A percentile compares a stretch with the other conserved stretches of the same genome.
phyloP scores from a whole-genome alignment of 2,113 vertebrate species.

The Dicaeum eximium region DNA sequence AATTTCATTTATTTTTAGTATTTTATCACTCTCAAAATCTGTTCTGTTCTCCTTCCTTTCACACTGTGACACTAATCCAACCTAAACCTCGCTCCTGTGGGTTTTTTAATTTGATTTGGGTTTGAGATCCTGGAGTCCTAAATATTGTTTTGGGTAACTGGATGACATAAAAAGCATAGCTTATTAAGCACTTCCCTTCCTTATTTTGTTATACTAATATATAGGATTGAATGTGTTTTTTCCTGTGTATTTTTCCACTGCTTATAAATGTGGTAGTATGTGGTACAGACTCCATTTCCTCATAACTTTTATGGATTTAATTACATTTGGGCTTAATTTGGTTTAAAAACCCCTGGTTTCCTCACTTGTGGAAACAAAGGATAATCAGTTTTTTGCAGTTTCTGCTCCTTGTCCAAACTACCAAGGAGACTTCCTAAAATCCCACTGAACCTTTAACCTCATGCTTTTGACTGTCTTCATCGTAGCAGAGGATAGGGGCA shows the following conservation, averaged over 20 bases:
- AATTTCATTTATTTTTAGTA: background rate
- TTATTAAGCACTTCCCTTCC: background rate
- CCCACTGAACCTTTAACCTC: background rate
- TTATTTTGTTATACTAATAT: background rate
- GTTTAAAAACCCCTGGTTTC: background rate
- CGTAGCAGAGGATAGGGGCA: fast-evolving
- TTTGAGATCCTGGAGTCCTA: background rate
- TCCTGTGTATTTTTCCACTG: background rate
- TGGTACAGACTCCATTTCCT: background rate
- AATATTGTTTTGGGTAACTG: background rate
- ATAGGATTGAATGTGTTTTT: conserved; percentile 1
- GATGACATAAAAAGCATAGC: background rate
- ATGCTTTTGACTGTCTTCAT: background rate
- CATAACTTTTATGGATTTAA: conserved; percentile 30
- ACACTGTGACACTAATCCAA: fast-evolving
- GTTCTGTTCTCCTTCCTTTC: background rate
- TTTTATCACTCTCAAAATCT: background rate
- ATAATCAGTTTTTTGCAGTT: conserved; percentile 22
- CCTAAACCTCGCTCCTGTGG: fast-evolving
- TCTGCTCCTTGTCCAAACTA: background rate
- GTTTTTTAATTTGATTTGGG: background rate
- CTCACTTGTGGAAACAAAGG: background rate
- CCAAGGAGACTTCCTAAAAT: background rate
- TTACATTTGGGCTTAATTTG: conserved; percentile 47
- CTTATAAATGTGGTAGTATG: background rate